Conservation (phyloP, 2,888 invertebrate species). For the Acleris laterana region DNA sequence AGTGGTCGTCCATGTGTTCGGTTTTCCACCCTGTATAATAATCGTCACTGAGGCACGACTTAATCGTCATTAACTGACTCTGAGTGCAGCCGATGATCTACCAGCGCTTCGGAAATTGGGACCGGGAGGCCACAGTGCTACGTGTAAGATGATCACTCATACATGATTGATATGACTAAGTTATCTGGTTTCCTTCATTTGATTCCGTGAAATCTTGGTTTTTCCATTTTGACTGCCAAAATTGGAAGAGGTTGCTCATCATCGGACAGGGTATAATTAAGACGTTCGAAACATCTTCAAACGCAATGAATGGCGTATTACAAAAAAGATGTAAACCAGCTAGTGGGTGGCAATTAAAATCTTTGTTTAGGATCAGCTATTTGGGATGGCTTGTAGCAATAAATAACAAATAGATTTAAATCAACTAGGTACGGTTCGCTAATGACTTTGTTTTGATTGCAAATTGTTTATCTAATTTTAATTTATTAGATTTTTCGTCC, state of each 20-base stretch:
- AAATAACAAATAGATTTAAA: slow-evolving; percentile 12
- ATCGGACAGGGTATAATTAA: slow-evolving; percentile 22
- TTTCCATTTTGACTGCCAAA: slow-evolving; percentile 1
- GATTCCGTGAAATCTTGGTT: neutral
- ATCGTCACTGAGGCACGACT: too few relatives aligned
- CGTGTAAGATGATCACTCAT: too few relatives aligned
- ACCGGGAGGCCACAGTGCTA: too few relatives aligned
- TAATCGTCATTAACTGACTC: too few relatives aligned
- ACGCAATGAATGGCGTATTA: slow-evolving; percentile 1
- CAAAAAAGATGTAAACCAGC: neutral
- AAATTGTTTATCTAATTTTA: neutral
- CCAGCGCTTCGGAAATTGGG: too few relatives aligned
- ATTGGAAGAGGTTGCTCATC: slow-evolving; percentile 6
- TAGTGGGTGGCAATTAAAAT: neutral
- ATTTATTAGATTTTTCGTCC: too few relatives aligned
- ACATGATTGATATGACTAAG: neutral
- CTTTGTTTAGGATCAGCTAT: too few relatives aligned
- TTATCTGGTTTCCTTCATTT: neutral
- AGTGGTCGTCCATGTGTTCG: too few relatives aligned
- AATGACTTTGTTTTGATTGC: slow-evolving; percentile 25
- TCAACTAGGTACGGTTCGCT: neutral
- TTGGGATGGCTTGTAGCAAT: slow-evolving; percentile 17
- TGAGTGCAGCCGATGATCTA: too few relatives aligned
- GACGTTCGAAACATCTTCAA: slow-evolving; percentile 19
- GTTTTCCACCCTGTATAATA: too few relatives aligned